Evolutionary conservation across 2,113 vertebrate species (phyloP).

Genomic region (Falco punctatus): DNA sequence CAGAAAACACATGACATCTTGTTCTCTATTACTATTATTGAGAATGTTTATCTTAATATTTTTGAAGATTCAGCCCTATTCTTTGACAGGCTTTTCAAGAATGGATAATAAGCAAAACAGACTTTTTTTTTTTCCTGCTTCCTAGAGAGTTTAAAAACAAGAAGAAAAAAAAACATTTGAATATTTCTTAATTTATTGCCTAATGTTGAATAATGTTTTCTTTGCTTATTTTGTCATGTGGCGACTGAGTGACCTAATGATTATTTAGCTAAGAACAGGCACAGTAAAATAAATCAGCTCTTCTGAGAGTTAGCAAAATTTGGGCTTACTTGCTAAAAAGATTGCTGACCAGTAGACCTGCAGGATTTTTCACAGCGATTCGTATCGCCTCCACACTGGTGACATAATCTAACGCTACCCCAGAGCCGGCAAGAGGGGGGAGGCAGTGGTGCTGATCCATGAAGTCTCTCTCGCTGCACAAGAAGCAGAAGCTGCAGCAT

Average conservation of each 20-base stretch:
- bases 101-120: not conserved
- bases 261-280: not conserved
- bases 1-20: not conserved
- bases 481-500: not conserved
- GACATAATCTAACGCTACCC: too few relatives aligned
- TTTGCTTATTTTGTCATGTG: not conserved
- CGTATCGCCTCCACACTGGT: not conserved
- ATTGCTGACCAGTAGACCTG: not conserved
- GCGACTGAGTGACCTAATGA: not conserved
- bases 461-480: not conserved
- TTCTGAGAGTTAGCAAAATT: not conserved
- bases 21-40: not conserved
- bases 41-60: not conserved
- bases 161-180: not conserved
- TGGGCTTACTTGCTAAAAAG: not conserved
- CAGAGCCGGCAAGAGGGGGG: not conserved
- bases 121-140: not conserved
- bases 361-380: not conserved
- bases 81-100: not conserved
- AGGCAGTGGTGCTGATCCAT: rapidly evolving
- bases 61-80: not conserved
- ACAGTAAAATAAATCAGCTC: not conserved
- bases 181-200: not conserved
- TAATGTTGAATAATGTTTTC: not conserved
- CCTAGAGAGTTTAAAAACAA: not conserved